phyloP scores from a whole-genome alignment of 2,888 invertebrate species.

The Acholoe squamosa region DNA sequence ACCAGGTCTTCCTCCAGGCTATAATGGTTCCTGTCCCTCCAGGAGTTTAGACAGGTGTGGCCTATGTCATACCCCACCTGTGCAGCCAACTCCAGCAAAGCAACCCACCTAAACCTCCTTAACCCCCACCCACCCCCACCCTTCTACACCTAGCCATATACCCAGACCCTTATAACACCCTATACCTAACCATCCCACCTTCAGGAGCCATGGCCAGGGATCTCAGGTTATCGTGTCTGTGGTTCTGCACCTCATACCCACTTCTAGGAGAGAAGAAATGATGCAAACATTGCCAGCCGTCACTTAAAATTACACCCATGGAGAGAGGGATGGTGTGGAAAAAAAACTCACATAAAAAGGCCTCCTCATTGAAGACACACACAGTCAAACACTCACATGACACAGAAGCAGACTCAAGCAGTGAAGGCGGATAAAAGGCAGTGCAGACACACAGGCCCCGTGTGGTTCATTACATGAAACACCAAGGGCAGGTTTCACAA shows the following conservation, averaged over 20 bases:
- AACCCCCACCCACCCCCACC: not conserved
- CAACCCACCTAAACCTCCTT: not conserved
- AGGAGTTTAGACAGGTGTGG: conserved; percentile 40
- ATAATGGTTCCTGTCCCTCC: not conserved
- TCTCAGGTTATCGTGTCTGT: not conserved
- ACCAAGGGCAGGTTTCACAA: not conserved
- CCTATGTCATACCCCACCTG: conserved; percentile 22
- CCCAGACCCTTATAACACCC: not conserved
- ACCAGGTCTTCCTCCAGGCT: not conserved
- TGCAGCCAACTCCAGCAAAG: not conserved
- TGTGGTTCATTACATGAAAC: conserved; percentile 19
- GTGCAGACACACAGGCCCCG: not conserved
- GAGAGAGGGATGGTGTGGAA: conserved; percentile 1
- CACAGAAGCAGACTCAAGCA: not conserved
- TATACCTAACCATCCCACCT: not conserved
- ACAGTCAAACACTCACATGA: not conserved
- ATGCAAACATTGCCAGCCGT: not conserved
- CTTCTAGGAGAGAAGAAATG: conserved; percentile 11
- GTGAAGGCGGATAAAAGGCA: not conserved
- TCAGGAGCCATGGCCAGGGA: not conserved
- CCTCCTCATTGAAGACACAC: not conserved
- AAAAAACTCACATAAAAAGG: not conserved
- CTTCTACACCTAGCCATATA: too few relatives aligned
- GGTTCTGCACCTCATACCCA: not conserved
- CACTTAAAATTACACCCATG: conserved; percentile 30